Base-by-base conservation (phyloP, 2,797 vertebrate genomes). In the Pitangus sulphuratus region DNA sequence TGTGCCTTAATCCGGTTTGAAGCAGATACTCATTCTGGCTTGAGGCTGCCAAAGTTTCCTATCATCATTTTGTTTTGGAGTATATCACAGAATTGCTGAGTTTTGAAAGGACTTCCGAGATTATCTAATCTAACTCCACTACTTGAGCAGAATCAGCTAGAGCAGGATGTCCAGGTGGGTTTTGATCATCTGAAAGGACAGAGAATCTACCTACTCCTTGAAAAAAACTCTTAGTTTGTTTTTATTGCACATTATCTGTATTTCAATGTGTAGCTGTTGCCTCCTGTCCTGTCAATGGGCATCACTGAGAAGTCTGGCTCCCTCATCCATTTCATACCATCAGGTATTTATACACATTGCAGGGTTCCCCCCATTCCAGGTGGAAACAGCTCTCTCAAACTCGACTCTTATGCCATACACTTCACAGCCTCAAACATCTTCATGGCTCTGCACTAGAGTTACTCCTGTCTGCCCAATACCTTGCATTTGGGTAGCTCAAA, bases 401-500 rank as follows among this genome's bases (percentile, higher is more conserved):
- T 84, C 17, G 11, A 14, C 16, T 75, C 7, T 4, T 24, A 40
- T 7, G 13, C 18, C 0, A 0, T 7, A 56, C 2, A 39, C 10
- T 44, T 61, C 17, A 66, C 6, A 12, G 13, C 26, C 44, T 62
- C 62, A 40, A 21, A 24, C 4, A 57, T 26, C 12, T 53, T 57
- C 48, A 35, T 1, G 2, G 26, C 14, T 13, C 18, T 74, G 39
- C 39, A 22, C 1, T 57, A 17, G 15, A 76, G 33, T 78, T 31
- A 42, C 5, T 66, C 37, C 51, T 45, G 30, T 22, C 15, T 61
- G 21, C 12, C 25, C 30, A 10, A 9, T 47, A 12, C 33, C 44
- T 22, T 5, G 3, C 3, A 39, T 1, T 31, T 33, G 15, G 8
- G 35, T 21, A 84, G 25, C 18, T 70, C 53, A 84, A 31, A 74